These are phyloP conservation scores for Eupleurogrammus muticus DNA, from an alignment of 2,797 vertebrate genomes.

Conservation along the genomic window DNA sequence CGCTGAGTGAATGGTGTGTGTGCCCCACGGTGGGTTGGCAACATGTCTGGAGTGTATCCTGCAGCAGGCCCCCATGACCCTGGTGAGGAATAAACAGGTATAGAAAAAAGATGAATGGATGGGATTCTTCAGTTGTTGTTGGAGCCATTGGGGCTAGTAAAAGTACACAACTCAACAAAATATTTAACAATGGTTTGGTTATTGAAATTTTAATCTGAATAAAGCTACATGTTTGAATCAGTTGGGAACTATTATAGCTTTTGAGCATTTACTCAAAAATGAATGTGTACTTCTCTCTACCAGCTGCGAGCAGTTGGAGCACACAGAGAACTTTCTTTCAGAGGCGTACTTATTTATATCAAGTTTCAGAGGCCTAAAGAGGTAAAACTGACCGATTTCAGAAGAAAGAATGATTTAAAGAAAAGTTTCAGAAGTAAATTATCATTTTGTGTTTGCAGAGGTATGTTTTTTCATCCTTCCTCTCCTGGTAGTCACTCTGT, in stretches of 20 bases:
- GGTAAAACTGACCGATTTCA: not conserved
- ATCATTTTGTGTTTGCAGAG: not conserved
- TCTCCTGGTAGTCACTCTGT: slow-evolving; percentile 3
- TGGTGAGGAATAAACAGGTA: too few relatives aligned
- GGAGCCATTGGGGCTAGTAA: too few relatives aligned
- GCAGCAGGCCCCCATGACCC: too few relatives aligned
- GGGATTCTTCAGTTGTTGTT: too few relatives aligned
- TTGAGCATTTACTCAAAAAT: not conserved
- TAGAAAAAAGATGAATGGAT: too few relatives aligned
- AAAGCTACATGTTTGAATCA: not conserved
- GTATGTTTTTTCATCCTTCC: not conserved
- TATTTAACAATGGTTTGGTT: too few relatives aligned
- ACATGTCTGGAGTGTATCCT: too few relatives aligned
- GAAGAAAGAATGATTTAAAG: not conserved
- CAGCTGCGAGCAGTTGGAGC: not conserved
- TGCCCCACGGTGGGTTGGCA: too few relatives aligned
- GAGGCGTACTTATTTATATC: slow-evolving; percentile 7
- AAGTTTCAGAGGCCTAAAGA: not conserved
- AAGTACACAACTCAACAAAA: too few relatives aligned
- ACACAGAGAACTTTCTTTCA: slow-evolving; percentile 10
- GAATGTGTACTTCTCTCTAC: slow-evolving; percentile 15
- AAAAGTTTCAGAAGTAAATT: not conserved
- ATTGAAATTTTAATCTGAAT: too few relatives aligned
- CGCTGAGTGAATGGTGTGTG: too few relatives aligned
- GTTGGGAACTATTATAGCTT: slow-evolving; percentile 5